phyloP scores from a whole-genome alignment of 2,113 vertebrate species.

The Nipponia nippon region DNA sequence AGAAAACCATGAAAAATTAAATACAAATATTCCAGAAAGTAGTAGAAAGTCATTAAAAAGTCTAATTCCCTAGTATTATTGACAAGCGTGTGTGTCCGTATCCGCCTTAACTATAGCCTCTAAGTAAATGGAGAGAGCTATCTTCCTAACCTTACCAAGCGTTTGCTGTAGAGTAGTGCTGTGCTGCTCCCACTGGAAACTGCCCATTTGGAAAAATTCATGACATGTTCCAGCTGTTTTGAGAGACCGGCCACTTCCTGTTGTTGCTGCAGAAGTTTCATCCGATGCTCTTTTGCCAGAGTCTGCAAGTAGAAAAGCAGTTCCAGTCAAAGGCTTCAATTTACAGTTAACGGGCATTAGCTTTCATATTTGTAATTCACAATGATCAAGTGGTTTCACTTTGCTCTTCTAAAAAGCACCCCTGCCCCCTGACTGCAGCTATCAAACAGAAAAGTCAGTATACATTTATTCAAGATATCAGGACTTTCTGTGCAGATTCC shows the following conservation, averaged over 20 bases:
- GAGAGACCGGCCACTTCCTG: constrained; percentile 89
- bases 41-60: not conserved
- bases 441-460: not conserved
- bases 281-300: constrained; percentile 90
- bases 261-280: constrained; percentile 90
- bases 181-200: constrained; percentile 94
- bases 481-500: not conserved
- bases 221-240: constrained; percentile 92
- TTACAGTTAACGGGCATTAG: not conserved
- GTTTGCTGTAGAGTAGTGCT: constrained; percentile 91
- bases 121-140: not conserved
- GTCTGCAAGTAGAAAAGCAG: constrained; percentile 71
- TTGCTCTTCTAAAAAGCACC: not conserved
- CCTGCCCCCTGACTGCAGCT: not conserved
- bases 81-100: rapidly evolving
- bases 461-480: not conserved
- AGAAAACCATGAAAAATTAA: not conserved
- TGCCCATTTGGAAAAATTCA: constrained; percentile 96
- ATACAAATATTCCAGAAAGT: not conserved
- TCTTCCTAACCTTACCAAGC: constrained; percentile 77
- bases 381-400: not conserved
- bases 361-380: not conserved
- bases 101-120: not conserved
- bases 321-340: not conserved
- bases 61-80: not conserved